Evolutionary conservation across 2,797 vertebrate genomes (phyloP).

Genomic region (Psittacula derbiana): DNA sequence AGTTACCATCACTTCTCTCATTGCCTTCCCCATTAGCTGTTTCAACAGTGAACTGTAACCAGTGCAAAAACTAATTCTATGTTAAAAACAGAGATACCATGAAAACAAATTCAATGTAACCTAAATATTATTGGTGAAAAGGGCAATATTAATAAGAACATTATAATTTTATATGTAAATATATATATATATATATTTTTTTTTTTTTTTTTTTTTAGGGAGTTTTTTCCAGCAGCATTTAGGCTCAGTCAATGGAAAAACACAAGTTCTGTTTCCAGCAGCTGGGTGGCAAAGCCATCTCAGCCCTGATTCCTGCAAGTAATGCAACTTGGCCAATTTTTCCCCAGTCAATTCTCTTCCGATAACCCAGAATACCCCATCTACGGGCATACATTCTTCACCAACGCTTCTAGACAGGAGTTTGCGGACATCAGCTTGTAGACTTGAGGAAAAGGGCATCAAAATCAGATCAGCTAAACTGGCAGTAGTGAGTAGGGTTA

Average conservation of each 20-base stretch:
- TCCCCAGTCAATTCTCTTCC: neutral
- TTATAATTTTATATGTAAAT: neutral
- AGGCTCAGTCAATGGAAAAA: neutral
- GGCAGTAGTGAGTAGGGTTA: neutral
- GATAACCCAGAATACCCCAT: neutral
- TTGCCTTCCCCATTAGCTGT: neutral
- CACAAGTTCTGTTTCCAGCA: neutral
- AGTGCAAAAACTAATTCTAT: neutral
- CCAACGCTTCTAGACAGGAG: neutral
- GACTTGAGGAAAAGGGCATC: slow-evolving; percentile 10
- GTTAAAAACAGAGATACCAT: neutral
- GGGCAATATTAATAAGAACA: neutral
- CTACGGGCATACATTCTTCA: neutral
- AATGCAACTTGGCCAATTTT: neutral
- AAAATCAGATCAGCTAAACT: neutral
- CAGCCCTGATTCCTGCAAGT: neutral
- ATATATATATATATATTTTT: too few species aligned
- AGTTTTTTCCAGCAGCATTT: neutral
- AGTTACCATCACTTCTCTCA: neutral
- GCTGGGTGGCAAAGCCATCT: neutral
- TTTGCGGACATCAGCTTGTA: neutral
- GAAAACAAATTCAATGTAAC: neutral
- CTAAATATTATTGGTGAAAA: neutral
- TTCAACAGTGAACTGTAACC: neutral
- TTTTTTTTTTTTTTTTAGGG: neutral